Evolutionary conservation across 2,888 invertebrate genomes (phyloP), one percentile per base, ranked within the genome.

Genomic region (Chalcosyrphus nemorum): DNA sequence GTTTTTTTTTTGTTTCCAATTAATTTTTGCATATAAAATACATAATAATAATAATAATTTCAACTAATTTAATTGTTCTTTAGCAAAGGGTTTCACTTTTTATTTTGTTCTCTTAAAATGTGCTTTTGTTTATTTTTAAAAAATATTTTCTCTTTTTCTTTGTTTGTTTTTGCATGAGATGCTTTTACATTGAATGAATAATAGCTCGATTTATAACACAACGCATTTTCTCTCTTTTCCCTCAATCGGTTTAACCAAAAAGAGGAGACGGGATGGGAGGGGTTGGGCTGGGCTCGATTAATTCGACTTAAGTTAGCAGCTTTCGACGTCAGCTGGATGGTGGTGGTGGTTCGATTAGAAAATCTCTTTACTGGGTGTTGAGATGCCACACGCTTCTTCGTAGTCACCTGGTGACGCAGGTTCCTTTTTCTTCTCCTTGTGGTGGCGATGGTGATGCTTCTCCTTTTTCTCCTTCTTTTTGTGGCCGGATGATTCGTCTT

Each of bases 311-410:
- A 54, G 29, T 61, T 38, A 72, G 77, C 71, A 72, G 76, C 47
- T n/a, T 24, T 35, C 0, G 13, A 35, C 24, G 24, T 19, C 7
- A 52, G 50, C 35, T 41, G 4, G 3, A 24, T n/a, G 54, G 43
- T 50, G 27, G 27, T 74, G 56, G 24, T 50, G 15, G 38, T 50
- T 61, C n/a, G 19, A 41, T 89, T 93, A 93, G 90, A 93, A 92
- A 89, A 96, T 94, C 92, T 97, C 96, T 92, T 97, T 97, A 88
- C 97, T 97, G 9, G 97, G 97, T 41, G 97, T 97, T 54, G 97
- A 97, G 89, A 97, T 97, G 86, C 97, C 98, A 88, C 96, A 93
- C 41, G 97, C 96, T 92, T 97, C 97, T 91, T 98, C 98, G 89
- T 98, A 98, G 61, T 96, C 97, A 32, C 93, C 92, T 89, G 95